These are phyloP conservation scores for Embiotoca jacksoni DNA, from an alignment of 2,113 vertebrate species.

Conservation along the genomic window DNA sequence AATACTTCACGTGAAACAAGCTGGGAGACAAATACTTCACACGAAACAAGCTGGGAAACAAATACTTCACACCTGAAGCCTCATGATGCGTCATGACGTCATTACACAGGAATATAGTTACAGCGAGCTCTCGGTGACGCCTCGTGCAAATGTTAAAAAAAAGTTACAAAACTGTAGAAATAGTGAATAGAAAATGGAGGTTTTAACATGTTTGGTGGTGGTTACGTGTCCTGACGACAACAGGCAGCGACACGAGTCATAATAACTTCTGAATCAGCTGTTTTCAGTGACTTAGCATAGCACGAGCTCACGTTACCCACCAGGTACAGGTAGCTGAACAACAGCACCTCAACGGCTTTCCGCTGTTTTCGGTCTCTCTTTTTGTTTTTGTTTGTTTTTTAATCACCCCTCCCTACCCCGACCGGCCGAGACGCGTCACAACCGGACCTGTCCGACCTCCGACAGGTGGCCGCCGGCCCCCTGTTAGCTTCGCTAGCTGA, in stretches of 20 bases:
- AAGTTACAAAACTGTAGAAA: background rate
- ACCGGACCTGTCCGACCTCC: conserved; percentile 29
- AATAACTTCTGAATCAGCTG: background rate
- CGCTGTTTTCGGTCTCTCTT: background rate
- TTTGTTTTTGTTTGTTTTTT: too few species aligned
- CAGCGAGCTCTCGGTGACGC: background rate
- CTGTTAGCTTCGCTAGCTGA: conserved; percentile 53
- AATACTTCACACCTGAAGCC: conserved; percentile 16
- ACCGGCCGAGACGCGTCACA: conserved; percentile 1
- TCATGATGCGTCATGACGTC: background rate
- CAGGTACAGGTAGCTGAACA: conserved; percentile 10
- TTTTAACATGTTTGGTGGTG: background rate
- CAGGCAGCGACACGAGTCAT: background rate
- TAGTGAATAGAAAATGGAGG: background rate
- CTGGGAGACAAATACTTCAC: too few species aligned
- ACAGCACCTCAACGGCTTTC: background rate
- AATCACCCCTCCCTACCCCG: background rate
- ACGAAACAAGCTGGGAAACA: too few species aligned
- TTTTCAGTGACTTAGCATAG: too few species aligned
- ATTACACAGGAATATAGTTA: background rate
- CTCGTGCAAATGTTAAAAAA: background rate
- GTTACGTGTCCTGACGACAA: background rate
- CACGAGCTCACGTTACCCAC: background rate
- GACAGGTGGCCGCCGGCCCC: conserved; percentile 70
- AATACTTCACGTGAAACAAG: too few species aligned